phyloP scores from a whole-genome alignment of 2,113 vertebrate species.

The Acanthisitta chloris region DNA sequence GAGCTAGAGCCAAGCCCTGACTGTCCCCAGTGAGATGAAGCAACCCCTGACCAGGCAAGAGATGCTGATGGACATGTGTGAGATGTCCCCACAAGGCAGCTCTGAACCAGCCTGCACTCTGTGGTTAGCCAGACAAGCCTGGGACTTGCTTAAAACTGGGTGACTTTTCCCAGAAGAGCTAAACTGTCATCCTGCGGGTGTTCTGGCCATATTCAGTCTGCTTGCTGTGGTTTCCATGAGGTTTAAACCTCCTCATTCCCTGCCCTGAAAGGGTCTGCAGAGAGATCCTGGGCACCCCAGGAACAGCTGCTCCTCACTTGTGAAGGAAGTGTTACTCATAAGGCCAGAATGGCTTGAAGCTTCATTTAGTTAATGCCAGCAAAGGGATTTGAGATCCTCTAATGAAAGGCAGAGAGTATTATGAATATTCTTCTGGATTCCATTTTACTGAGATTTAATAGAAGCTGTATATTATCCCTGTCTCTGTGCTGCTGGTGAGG shows the following conservation, averaged over 20 bases:
- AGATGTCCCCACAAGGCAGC: background rate
- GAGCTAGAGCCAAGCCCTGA: background rate
- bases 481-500: background rate
- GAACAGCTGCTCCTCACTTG: background rate
- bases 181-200: background rate
- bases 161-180: background rate
- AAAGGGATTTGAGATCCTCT: conserved; percentile 22
- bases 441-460: conserved; percentile 29
- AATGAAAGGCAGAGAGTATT: background rate
- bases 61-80: background rate
- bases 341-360: background rate
- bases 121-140: too few species aligned
- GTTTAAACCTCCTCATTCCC: background rate
- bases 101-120: background rate
- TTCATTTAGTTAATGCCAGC: conserved; percentile 46
- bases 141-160: background rate
- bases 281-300: background rate
- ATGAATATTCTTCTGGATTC: conserved; percentile 16
- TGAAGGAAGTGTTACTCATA: background rate
- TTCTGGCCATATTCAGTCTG: background rate
- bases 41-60: background rate
- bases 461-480: conserved; percentile 19
- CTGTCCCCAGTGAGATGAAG: background rate
- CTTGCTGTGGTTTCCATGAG: background rate
- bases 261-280: background rate